Conservation (phyloP, 2,113 vertebrate genomes). For the Rhinolophus ferrumequinum region DNA sequence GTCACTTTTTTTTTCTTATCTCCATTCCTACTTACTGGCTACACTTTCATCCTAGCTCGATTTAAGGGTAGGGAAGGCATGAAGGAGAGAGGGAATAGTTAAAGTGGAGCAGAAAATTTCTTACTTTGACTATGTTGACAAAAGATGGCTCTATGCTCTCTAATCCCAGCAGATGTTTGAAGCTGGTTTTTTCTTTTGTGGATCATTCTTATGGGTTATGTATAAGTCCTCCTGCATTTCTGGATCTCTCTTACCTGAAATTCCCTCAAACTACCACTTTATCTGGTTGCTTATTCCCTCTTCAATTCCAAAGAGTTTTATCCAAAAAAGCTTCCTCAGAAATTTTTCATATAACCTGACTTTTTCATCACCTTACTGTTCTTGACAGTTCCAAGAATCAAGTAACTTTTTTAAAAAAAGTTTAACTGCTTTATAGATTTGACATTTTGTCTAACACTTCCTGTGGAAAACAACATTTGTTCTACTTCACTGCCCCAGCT, state of each 20-base stretch:
- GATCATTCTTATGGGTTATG: background rate
- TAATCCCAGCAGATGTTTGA: background rate
- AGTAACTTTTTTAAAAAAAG: background rate
- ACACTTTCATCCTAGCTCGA: background rate
- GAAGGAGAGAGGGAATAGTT: background rate
- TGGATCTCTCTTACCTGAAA: background rate
- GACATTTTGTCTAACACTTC: background rate
- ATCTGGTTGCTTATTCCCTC: background rate
- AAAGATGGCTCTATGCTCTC: background rate
- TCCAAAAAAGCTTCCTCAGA: background rate
- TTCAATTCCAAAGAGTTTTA: background rate
- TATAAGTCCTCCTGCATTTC: background rate
- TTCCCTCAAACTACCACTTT: background rate
- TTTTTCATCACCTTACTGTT: background rate
- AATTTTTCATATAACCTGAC: background rate
- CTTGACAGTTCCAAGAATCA: background rate
- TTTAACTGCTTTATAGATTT: constrained; percentile 1
- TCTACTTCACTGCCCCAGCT: background rate
- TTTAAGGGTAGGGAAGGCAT: background rate
- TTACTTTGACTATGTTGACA: background rate
- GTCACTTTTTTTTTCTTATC: background rate
- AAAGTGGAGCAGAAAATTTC: background rate
- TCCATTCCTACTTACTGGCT: background rate
- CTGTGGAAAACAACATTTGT: background rate
- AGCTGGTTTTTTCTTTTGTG: background rate